These are phyloP conservation scores for Alfaro cultratus DNA, from an alignment of 2,797 vertebrate genomes.

Conservation along the genomic window DNA sequence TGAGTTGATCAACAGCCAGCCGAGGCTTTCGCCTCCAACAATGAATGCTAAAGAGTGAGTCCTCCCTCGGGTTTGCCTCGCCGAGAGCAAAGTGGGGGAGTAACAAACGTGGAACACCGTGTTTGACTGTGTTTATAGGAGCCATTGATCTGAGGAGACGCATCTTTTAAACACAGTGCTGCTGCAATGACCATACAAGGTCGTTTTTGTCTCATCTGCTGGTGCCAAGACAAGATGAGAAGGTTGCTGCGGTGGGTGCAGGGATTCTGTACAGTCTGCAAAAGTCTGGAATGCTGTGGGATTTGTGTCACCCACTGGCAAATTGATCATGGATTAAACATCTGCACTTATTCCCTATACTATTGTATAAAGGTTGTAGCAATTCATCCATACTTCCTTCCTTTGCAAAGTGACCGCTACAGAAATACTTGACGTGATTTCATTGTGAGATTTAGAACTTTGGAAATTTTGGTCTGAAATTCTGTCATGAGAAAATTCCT, in stretches of 20 bases:
- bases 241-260: slow-evolving; percentile 21
- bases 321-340: background rate
- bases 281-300: background rate
- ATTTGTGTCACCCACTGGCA: background rate
- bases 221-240: slow-evolving; percentile 9
- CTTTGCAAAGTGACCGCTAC: background rate
- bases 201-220: slow-evolving; percentile 57
- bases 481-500: background rate
- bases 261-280: background rate
- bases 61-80: slow-evolving; percentile 15
- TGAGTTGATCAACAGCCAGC: slow-evolving; percentile 54
- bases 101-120: slow-evolving; percentile 43
- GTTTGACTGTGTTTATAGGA: slow-evolving; percentile 76
- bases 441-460: background rate
- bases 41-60: slow-evolving; percentile 28
- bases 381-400: background rate
- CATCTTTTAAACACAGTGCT: slow-evolving; percentile 69
- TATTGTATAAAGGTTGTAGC: background rate
- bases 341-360: background rate
- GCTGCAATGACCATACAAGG: slow-evolving; percentile 81
- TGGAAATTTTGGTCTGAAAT: background rate
- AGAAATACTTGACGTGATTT: background rate
- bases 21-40: slow-evolving; percentile 36
- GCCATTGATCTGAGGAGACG: slow-evolving; percentile 67
- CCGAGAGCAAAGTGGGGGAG: slow-evolving; percentile 57